Conservation (phyloP, 2,113 vertebrate species). For the Nothocercus julius region DNA sequence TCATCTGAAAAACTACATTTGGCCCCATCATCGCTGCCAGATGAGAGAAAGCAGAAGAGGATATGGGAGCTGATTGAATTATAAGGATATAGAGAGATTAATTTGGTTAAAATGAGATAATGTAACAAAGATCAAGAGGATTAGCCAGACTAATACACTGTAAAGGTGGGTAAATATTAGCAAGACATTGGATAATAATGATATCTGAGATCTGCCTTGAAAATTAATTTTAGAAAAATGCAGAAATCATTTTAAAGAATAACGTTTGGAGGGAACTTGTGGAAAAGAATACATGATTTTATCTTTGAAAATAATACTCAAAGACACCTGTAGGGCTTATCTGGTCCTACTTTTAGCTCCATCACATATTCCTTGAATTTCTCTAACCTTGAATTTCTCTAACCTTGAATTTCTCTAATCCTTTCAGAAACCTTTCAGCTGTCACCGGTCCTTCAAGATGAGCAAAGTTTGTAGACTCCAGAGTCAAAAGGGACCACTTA, state of each 20-base stretch:
- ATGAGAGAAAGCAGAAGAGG: not conserved
- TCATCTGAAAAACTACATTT: not conserved
- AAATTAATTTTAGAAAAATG: not conserved
- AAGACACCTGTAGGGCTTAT: not conserved
- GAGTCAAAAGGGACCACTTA: not conserved
- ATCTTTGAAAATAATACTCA: not conserved
- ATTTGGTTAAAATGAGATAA: not conserved
- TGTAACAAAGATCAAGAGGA: not conserved
- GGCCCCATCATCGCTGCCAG: not conserved
- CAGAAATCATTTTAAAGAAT: not conserved
- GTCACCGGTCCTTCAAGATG: not conserved
- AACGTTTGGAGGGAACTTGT: not conserved
- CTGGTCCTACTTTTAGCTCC: not conserved
- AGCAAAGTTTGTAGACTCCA: not conserved
- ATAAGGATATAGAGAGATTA: not conserved
- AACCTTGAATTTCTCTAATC: not conserved
- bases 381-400: not conserved
- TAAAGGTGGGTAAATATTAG: not conserved
- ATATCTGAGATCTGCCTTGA: not conserved
- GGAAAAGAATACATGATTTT: not conserved
- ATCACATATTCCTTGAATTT: not conserved
- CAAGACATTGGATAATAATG: not conserved
- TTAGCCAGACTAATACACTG: not conserved
- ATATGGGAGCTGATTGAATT: not conserved
- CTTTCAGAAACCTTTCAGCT: not conserved